Base-by-base conservation (phyloP, 2,113 vertebrate species). In the Prietella phreatophila region DNA sequence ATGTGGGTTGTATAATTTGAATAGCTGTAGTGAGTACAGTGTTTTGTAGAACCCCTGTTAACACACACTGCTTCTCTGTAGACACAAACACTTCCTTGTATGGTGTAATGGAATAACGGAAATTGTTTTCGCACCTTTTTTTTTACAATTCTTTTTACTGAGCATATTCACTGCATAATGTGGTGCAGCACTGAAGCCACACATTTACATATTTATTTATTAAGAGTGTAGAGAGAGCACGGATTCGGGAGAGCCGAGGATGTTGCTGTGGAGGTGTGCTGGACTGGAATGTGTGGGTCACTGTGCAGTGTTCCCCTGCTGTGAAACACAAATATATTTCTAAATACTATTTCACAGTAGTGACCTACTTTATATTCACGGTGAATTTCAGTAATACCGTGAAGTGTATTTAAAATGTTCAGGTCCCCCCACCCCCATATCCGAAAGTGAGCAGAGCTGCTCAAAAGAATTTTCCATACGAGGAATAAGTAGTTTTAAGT, bases 1-100 rank as follows among this genome's bases (percentile, higher is more conserved):
- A 97, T 96, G 93, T 90, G 94, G 95, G 95, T 96, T 94, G 90
- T 92, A 94, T 94, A 91, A 94, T 93, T 93, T 95, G 91, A 94
- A 94, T 95, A 95, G 93, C 94, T 93, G 91, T 96, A 96, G 96
- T 95, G 96, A 97, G 96, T 92, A 92, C 95, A 93, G 96, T 93
- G 88, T 93, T 92, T 55, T 91, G 94, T 93, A 95, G 95, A 93
- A 92, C 76, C 89, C 88, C 89, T 92, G 83, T 93, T 80, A 92
- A 82, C 91, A 91, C 91, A 90, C 91, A 90, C 81, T 82, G 25
- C 67, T 61, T 89, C 69, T 78, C 82, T 85, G 58, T 88, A 84
- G 76, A 30, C 79, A 65, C 47, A 69, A 84, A 39, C 82, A 76
- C n/a, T 47, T 82, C 61, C 86, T 73, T 85, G 79, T 86, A 88